Conservation (phyloP, 1,140 invertebrate species). For the Littorina saxatilis region DNA sequence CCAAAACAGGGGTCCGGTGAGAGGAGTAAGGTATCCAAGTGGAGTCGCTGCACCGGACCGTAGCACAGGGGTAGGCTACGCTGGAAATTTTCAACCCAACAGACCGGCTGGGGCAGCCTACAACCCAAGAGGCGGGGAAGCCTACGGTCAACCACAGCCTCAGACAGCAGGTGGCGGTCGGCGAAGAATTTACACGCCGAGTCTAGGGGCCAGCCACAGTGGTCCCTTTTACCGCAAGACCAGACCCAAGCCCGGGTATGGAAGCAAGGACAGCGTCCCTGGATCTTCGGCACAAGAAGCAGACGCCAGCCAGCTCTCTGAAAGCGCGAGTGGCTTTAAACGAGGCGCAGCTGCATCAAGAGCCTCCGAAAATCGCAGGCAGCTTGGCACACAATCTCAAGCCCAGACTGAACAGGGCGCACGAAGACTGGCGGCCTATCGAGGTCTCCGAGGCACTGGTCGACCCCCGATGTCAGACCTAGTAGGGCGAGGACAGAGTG, state of each 20-base stretch:
- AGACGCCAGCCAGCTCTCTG: background rate
- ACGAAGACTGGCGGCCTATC: background rate
- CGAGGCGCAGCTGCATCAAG: background rate
- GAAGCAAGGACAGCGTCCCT: background rate
- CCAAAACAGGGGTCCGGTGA: too few species aligned
- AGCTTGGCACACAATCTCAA: background rate
- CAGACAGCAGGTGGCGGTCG: background rate
- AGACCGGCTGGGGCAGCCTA: background rate
- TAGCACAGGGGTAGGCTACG: too few species aligned
- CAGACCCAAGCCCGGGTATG: background rate
- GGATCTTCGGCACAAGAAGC: background rate
- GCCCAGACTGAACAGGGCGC: background rate
- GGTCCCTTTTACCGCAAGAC: background rate
- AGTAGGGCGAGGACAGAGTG: background rate
- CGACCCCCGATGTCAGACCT: background rate
- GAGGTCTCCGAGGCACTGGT: background rate
- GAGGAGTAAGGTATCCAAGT: too few species aligned
- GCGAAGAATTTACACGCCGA: background rate
- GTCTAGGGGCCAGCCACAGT: background rate
- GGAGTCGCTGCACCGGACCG: too few species aligned
- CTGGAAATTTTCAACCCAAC: too few species aligned
- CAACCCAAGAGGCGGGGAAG: background rate
- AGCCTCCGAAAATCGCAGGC: background rate
- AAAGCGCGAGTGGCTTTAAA: too few species aligned
- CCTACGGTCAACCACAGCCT: background rate